These are phyloP conservation scores for Sarotherodon lohbergeri DNA, from an alignment of 2,113 vertebrate genomes.

Conservation along the genomic window DNA sequence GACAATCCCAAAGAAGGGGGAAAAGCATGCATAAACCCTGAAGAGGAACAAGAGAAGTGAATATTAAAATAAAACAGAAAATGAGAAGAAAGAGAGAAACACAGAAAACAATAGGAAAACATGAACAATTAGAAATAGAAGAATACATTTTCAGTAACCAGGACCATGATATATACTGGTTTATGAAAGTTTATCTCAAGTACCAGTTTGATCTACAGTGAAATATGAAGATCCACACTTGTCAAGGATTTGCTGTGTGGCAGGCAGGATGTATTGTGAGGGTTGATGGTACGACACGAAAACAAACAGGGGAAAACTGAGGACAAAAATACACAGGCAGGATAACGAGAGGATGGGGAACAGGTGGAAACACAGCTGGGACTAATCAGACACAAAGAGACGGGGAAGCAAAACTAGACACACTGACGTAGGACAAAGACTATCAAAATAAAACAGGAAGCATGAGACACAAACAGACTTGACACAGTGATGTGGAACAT, in stretches of 20 bases:
- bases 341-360: background rate
- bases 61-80: background rate
- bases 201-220: background rate
- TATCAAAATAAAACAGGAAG: background rate
- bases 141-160: fast-evolving
- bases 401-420: background rate
- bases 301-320: background rate
- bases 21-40: fast-evolving
- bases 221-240: background rate
- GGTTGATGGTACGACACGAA: fast-evolving
- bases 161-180: fast-evolving
- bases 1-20: background rate
- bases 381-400: background rate
- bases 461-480: background rate
- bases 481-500: background rate
- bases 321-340: background rate
- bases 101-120: background rate
- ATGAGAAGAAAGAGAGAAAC: background rate
- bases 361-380: fast-evolving
- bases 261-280: fast-evolving
- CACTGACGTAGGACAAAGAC: background rate
- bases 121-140: fast-evolving
- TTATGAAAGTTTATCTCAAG: background rate
- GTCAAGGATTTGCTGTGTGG: background rate
- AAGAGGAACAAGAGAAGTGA: background rate